These are phyloP conservation scores for Drosophila oshimai DNA, from an alignment of 1,140 invertebrate genomes.

Conservation along the genomic window DNA sequence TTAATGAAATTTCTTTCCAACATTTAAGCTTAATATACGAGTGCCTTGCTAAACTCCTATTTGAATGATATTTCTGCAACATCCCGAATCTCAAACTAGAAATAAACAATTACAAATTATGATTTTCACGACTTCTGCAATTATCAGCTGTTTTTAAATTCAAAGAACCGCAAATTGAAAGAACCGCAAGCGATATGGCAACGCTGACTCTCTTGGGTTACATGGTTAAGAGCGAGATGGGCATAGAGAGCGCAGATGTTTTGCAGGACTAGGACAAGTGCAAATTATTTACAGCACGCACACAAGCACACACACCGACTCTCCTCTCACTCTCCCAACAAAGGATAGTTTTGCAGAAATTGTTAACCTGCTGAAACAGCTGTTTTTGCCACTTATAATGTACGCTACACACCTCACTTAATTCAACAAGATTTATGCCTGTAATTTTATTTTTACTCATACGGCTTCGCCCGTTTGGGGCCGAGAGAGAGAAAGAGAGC, in stretches of 20 bases:
- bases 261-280: slow-evolving; percentile 36
- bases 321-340: background rate
- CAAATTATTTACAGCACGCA: slow-evolving; percentile 4
- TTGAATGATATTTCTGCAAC: background rate
- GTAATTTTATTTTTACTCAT: slow-evolving; percentile 10
- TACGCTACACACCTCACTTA: background rate
- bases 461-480: slow-evolving; percentile 20
- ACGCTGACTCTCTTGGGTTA: background rate
- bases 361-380: slow-evolving; percentile 6
- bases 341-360: slow-evolving; percentile 5
- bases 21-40: too few species aligned
- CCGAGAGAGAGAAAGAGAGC: background rate
- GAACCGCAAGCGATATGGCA: slow-evolving; percentile 8
- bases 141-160: slow-evolving; percentile 27
- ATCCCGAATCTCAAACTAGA: background rate
- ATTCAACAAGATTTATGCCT: background rate
- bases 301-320: background rate
- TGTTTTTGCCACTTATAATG: background rate
- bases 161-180: background rate
- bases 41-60: too few species aligned
- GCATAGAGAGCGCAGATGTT: background rate
- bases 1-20: too few species aligned
- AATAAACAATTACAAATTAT: too few species aligned
- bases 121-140: background rate
- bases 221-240: slow-evolving; percentile 12